Conservation (phyloP, 2,113 vertebrate genomes). For the Ellobius talpinus region DNA sequence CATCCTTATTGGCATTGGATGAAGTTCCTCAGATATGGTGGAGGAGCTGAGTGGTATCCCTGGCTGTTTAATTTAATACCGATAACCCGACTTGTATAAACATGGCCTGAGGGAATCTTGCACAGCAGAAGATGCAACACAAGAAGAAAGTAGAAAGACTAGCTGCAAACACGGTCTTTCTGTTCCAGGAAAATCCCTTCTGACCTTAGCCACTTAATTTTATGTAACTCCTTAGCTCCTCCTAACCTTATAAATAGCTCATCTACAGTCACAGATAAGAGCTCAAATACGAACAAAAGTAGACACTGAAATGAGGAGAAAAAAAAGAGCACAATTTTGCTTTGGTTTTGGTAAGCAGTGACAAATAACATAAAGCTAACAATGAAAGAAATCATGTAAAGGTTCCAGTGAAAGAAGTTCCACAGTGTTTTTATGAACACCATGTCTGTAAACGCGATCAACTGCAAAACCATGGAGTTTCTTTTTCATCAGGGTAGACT, state of each 20-base stretch:
- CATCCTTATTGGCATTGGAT: neutral
- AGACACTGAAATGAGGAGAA: neutral
- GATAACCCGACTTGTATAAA: neutral
- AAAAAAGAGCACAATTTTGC: neutral
- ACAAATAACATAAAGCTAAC: neutral
- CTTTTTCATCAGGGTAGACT: neutral
- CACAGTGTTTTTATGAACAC: neutral
- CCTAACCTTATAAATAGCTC: neutral
- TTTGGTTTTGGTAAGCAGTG: neutral
- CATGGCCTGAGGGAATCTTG: neutral
- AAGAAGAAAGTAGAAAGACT: neutral
- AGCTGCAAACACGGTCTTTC: neutral
- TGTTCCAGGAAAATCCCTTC: neutral
- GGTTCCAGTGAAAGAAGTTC: neutral
- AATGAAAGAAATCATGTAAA: neutral
- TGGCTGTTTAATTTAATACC: neutral
- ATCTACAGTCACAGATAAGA: rapidly evolving
- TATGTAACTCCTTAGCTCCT: neutral
- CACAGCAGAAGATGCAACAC: neutral
- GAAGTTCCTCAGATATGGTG: neutral
- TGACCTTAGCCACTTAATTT: neutral
- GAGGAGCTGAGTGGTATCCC: neutral
- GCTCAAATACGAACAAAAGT: neutral
- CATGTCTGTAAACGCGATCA: neutral
- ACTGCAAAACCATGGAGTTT: neutral